Base-by-base conservation (phyloP, 2,797 vertebrate genomes). In the Helicolenus hilgendorfi region DNA sequence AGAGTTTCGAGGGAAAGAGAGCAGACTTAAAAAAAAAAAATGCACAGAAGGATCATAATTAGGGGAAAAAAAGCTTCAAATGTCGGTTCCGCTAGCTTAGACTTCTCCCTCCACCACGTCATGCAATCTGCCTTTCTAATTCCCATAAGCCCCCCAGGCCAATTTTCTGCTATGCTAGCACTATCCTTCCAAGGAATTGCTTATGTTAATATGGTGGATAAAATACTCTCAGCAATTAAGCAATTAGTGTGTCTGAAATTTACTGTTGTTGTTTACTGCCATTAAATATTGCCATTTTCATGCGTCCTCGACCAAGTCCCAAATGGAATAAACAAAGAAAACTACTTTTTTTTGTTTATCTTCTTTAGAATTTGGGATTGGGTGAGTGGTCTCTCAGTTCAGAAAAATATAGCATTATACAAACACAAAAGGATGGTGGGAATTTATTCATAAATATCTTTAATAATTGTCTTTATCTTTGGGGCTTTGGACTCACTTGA, bases 91-190 rank as follows among this genome's bases (percentile, higher is more conserved):
- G 94, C 98, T 97, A 97, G 97, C 97, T 98, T 98, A 94, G 91
- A 97, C 96, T 95, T 96, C 96, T 97, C 97, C 95, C 91, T 95
- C 83, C 96, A 96, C 96, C 94, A 96, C 86, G 94, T 97, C 96
- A 94, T 77, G 93, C 95, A 96, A 96, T 97, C 96, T 97, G 97
- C 97, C 94, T 96, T 96, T 98, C 96, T 97, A 98, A 98, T 98
- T 98, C 98, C 97, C 97, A 78, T 96, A 96, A 96, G 96, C 97
- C 97, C 97, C 96, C 97, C 97, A 97, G 97, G 97, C 97, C 98
- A 98, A 97, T 98, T 98, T 98, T 98, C 98, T 98, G 98, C 98
- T 97, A 97, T 98, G 97, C 97, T 98, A 97, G 97, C 97, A 96
- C 93, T 97, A 95, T 86, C 94, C 96, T 96, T 96, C 97, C 93